Percentiles rank a stretch among this genome's conserved stretches.
These are phyloP conservation scores for Siniperca undulata DNA, from an alignment of 2,797 vertebrate genomes.

Conservation along the genomic window DNA sequence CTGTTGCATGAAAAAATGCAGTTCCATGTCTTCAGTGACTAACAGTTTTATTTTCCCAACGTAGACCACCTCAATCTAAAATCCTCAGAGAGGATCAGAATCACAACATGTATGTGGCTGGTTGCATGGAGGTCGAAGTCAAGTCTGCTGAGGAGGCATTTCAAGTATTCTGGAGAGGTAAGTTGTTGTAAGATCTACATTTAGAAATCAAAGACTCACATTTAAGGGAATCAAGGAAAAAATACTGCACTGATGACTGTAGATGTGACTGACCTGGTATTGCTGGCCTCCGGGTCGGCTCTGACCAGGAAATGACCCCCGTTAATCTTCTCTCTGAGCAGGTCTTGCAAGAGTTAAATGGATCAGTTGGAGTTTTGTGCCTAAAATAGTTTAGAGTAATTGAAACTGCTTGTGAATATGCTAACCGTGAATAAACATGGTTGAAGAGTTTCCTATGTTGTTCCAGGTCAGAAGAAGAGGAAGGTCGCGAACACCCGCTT, in stretches of 20 bases:
- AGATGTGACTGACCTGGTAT: constrained; percentile 85
- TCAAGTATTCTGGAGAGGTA: constrained; percentile 98
- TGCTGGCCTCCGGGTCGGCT: constrained; percentile 74
- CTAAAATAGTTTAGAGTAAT: background rate
- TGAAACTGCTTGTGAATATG: background rate
- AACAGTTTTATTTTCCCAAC: constrained; percentile 31
- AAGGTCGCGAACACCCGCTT: constrained; percentile 95
- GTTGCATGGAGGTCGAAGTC: constrained; percentile 96
- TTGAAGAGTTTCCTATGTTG: constrained; percentile 1
- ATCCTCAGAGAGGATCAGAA: constrained; percentile 95
- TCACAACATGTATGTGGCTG: constrained; percentile 97
- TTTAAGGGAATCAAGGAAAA: accelerated
- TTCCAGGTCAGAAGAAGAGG: constrained; percentile 94
- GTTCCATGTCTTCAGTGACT: background rate
- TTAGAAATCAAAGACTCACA: background rate
- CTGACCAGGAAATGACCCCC: constrained; percentile 82
- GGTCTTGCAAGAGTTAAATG: constrained; percentile 1
- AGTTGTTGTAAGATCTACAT: constrained; percentile 40
- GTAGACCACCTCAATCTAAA: constrained; percentile 95
- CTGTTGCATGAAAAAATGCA: constrained; percentile 28
- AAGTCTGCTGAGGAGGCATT: constrained; percentile 97
- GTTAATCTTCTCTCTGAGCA: constrained; percentile 89
- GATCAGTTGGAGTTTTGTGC: constrained; percentile 6
- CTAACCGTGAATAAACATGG: background rate
- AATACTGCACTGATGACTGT: constrained; percentile 81